Evolutionary conservation across 2,113 vertebrate genomes (phyloP).

Genomic region (Neoarius graeffei): DNA sequence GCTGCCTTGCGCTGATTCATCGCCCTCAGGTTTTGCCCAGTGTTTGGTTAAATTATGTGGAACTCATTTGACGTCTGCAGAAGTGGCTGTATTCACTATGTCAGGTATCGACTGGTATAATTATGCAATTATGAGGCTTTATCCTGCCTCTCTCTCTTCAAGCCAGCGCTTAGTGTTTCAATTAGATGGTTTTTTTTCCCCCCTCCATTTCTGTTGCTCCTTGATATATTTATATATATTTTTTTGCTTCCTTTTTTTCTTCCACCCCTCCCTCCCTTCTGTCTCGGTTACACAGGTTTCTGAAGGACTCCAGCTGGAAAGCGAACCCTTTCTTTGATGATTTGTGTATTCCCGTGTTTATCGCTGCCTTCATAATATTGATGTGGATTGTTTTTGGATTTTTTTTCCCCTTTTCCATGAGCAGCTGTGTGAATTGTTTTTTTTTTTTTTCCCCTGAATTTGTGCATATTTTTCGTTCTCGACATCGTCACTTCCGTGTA

Average conservation of each 20-base stretch:
- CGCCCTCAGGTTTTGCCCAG: conserved; percentile 65
- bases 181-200: conserved; percentile 54
- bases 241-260: conserved; percentile 18
- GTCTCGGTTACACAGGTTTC: conserved; percentile 42
- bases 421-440: not conserved
- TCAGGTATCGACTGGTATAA: conserved; percentile 78
- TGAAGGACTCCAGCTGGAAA: conserved; percentile 36
- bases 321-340: conserved; percentile 12
- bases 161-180: conserved; percentile 50
- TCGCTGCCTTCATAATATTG: conserved; percentile 28
- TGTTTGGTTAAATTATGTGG: conserved; percentile 80
- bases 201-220: conserved; percentile 30
- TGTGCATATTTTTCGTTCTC: not conserved
- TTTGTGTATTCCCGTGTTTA: conserved; percentile 37
- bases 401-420: too few species aligned
- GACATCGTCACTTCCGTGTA: not conserved
- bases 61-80: conserved; percentile 76
- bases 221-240: not conserved
- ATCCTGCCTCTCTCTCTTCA: conserved; percentile 57
- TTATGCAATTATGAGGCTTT: conserved; percentile 80
- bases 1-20: conserved; percentile 60
- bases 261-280: conserved; percentile 31
- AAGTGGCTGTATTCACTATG: conserved; percentile 69
- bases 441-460: not conserved
- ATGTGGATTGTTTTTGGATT: not conserved